Evolutionary conservation across 2,888 invertebrate species (phyloP).

Genomic region (Cheilosia grossa): DNA sequence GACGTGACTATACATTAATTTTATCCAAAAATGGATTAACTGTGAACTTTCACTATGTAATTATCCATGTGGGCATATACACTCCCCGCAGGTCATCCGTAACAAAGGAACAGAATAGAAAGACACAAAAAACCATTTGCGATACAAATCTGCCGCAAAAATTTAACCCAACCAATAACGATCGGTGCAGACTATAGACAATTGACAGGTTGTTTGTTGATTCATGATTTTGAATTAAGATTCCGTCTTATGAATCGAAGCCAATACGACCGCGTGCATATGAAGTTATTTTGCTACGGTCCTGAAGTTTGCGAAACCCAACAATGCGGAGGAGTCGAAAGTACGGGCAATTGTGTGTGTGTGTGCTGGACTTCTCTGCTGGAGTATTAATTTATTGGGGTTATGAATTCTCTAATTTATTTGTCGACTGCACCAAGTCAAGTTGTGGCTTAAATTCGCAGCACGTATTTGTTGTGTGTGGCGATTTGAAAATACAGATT

Average conservation of each 20-base stretch:
- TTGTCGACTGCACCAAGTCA: conserved; percentile 40
- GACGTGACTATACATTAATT: conserved; percentile 44
- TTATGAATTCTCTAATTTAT: conserved; percentile 71
- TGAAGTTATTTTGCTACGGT: conserved; percentile 16
- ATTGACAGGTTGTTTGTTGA: conserved; percentile 68
- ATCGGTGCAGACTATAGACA: conserved; percentile 56
- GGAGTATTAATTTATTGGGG: conserved; percentile 63
- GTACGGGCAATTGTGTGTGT: not conserved
- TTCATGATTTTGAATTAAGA: conserved; percentile 66
- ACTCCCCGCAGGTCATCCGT: conserved; percentile 41
- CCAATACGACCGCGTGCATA: not conserved
- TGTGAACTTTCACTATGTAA: conserved; percentile 59
- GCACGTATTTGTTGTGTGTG: conserved; percentile 54
- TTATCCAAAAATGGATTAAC: conserved; percentile 46
- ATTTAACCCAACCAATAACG: conserved; percentile 39
- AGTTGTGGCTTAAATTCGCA: conserved; percentile 45
- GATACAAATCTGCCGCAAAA: conserved; percentile 57
- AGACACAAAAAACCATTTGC: conserved; percentile 23
- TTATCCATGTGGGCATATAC: conserved; percentile 13
- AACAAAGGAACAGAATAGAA: not conserved
- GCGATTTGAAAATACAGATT: conserved; percentile 55
- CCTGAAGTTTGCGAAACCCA: conserved; percentile 48
- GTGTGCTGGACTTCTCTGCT: conserved; percentile 16
- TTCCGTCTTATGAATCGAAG: conserved; percentile 44
- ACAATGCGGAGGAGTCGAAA: conserved; percentile 39